A percentile compares a stretch with the other conserved stretches of the same genome.
Evolutionary conservation across 2,113 vertebrate species (phyloP).

Genomic region (Corydoras sp.): DNA sequence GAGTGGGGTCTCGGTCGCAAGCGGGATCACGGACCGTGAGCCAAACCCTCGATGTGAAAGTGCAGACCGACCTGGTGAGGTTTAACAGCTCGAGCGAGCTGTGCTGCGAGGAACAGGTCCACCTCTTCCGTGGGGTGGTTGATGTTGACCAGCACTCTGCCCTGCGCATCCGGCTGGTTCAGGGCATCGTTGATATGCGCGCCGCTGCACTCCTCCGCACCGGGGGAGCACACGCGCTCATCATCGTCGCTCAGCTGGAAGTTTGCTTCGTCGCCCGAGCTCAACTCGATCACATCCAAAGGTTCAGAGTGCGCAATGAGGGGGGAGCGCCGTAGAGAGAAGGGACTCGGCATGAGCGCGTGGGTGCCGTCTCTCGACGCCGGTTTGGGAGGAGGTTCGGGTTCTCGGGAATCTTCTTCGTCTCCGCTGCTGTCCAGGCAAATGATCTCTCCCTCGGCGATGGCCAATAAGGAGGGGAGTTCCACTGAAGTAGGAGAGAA

Average conservation of each 20-base stretch:
- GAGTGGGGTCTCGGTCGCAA: too few relatives aligned
- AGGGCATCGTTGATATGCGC: constrained; percentile 88
- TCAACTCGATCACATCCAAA: constrained; percentile 92
- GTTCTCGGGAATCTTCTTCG: constrained; percentile 71
- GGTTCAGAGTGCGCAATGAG: background rate
- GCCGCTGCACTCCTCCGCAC: constrained; percentile 85
- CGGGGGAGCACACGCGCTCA: constrained; percentile 53
- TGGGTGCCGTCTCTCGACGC: constrained; percentile 78
- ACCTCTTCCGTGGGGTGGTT: constrained; percentile 94
- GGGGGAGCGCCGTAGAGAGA: background rate
- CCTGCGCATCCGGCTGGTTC: constrained; percentile 86
- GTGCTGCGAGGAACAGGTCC: constrained; percentile 88
- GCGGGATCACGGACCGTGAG: too few relatives aligned
- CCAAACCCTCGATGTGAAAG: too few relatives aligned
- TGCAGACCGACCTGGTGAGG: constrained; percentile 83
- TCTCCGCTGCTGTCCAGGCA: constrained; percentile 81
- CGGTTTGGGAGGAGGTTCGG: constrained; percentile 40
- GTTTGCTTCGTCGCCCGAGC: constrained; percentile 90
- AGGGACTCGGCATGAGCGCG: background rate
- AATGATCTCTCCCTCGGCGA: constrained; percentile 82
- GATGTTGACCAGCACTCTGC: constrained; percentile 89
- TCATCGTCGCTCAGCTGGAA: constrained; percentile 87
- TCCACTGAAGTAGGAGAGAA: background rate
- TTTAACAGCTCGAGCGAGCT: constrained; percentile 91
- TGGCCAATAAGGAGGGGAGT: constrained; percentile 59